Base-by-base conservation (phyloP, 2,888 invertebrate species). In the Pterostichus niger region DNA sequence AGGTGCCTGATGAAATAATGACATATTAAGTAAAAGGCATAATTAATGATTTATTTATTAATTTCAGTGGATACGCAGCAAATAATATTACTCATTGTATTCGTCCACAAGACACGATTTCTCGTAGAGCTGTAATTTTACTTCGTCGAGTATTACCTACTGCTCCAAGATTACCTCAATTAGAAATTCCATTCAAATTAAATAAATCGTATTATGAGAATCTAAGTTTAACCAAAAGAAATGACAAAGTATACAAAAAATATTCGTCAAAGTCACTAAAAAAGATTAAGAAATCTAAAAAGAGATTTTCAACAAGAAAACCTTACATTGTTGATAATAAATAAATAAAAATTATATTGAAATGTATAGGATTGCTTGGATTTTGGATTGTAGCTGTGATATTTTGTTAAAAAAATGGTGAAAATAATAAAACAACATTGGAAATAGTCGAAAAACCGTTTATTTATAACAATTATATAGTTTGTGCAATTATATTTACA, bases 1-100 rank as follows among this genome's bases (percentile, higher is more conserved):
- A 24, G 24, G 1, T 24, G 24, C 24, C 24, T 24, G 24, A n/a
- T n/a, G n/a, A n/a, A n/a, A n/a, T n/a, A n/a, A n/a, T n/a, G n/a
- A 24, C 24, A 24, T 2, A 2, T 24, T 24, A 3, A 24, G 24
- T 24, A 3, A 24, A 24, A 24, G 24, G 24, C 24, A 3, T 24
- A 3, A 24, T 24, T 13, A 54, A 83, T 77, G 85, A 77, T 24
- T 11, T n/a, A 15, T 83, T 73, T 61, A 49, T 49, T 17, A 80
- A 75, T 89, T 89, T 82, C 87, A 92, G 91, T 88, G 92, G 91
- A 13, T 92, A 90, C 89, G 91, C 92, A 77, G 92, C 92, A 13
- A 90, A 92, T 88, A 90, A 90, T 82, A 91, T 92, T 11, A 92
- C 92, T 10, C 92, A 92, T 85, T 92, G 92, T 87, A 89, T 92